phyloP scores from a whole-genome alignment of 35 echinoderm and acorn worm genomes.

The Chiridota heheva region DNA sequence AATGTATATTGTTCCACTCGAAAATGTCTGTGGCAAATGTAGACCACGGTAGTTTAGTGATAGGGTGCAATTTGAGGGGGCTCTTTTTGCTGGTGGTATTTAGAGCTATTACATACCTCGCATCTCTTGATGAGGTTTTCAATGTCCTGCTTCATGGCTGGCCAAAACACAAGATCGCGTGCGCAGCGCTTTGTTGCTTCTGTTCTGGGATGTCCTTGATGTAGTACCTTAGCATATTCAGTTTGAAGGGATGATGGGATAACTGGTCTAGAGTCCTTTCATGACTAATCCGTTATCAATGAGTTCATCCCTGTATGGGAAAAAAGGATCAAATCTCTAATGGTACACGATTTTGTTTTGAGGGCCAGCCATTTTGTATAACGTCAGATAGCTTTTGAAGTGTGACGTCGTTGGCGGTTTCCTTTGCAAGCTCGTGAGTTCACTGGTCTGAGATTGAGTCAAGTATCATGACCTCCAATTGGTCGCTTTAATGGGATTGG shows the following conservation, averaged over 20 bases:
- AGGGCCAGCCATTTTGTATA: neutral
- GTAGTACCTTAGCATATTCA: constrained; percentile 1
- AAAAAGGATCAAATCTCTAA: neutral
- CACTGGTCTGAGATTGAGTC: neutral
- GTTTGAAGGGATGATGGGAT: constrained; percentile 14
- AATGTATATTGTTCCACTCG: neutral
- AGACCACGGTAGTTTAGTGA: neutral
- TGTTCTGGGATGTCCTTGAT: constrained; percentile 3
- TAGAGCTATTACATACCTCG: neutral
- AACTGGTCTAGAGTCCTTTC: neutral
- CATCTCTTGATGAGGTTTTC: neutral
- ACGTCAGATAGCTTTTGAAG: neutral
- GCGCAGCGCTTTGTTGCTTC: constrained; percentile 36
- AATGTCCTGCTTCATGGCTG: neutral
- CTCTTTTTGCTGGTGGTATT: neutral
- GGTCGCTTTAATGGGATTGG: neutral
- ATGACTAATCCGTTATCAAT: neutral
- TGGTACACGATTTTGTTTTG: neutral
- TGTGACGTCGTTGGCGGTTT: neutral
- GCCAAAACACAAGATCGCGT: constrained; percentile 17
- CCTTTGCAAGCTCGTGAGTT: neutral
- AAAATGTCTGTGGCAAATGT: neutral
- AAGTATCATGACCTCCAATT: neutral
- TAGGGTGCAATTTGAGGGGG: too few relatives aligned
- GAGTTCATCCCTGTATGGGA: neutral